phyloP scores from a whole-genome alignment of 53 echinoderm and acorn worm species.

The Paelopatides confundens region DNA sequence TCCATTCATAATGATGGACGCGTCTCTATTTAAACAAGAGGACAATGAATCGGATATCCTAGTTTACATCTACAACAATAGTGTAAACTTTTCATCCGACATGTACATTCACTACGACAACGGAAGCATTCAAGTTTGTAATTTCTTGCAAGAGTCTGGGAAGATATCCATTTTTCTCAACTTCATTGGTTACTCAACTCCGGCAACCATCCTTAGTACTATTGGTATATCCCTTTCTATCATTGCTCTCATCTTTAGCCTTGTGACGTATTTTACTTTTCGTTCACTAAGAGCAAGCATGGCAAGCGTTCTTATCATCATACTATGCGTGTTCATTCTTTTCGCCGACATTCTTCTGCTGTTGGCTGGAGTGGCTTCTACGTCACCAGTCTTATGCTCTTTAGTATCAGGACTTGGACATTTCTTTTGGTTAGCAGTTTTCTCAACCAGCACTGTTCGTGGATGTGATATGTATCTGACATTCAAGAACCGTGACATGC shows the following conservation, averaged over 20 bases:
- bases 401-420: neutral
- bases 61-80: neutral
- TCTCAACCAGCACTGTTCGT: neutral
- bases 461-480: neutral
- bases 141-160: neutral
- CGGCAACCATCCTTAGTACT: neutral
- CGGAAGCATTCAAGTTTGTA: conserved; percentile 27
- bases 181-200: neutral
- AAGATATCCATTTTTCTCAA: neutral
- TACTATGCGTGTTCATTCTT: neutral
- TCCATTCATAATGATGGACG: neutral
- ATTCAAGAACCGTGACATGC: neutral
- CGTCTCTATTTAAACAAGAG: neutral
- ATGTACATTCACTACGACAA: neutral
- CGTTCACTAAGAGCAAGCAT: neutral
- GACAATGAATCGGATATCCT: neutral
- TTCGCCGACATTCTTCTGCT: neutral
- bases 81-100: neutral
- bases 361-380: neutral
- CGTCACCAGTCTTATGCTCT: neutral
- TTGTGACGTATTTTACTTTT: conserved; percentile 1
- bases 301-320: neutral
- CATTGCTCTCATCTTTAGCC: conserved; percentile 8
- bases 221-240: neutral
- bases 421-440: conserved; percentile 9